Evolutionary conservation across 2,888 invertebrate genomes (phyloP), one percentile per base, ranked within the genome.

Genomic region (Synergus laeviventris): DNA sequence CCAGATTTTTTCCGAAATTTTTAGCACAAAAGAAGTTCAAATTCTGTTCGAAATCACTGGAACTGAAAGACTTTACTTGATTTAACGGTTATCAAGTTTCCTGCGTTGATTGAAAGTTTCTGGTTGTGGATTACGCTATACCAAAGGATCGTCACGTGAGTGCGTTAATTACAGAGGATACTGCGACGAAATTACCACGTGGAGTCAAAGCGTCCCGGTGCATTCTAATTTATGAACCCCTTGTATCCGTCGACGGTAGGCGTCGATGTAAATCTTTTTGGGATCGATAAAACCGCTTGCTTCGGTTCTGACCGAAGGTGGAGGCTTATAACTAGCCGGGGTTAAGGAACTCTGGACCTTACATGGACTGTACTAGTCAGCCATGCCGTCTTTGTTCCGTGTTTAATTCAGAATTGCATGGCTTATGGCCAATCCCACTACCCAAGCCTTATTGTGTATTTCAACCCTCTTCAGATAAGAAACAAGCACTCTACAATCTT

Each of bases 281-380:
- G 81, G 89, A 89, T 89, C 89, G 88, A 89, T 89, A 89, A 84
- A 82, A 80, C 80, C 75, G 81, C 79, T 83, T 78, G 78, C 81
- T 82, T 84, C 83, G 84, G 81, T 84, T 83, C 81, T 79, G 76
- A 77, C 78, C 82, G 78, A 85, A 85, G 85, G 85, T 82, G 81
- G 85, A 83, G 85, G 84, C 85, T 87, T 87, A 84, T 83, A 86
- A 82, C 83, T 83, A 81, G 79, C 80, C 79, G 84, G 84, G 89
- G 89, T 89, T 84, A 89, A 89, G 84, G 86, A 89, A 87, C 89
- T 86, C 86, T 81, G 83, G 81, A 82, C 81, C 83, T 83, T 81
- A 80, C 12, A 70, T 70, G 70, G 49, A 54, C 70, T 70, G 49
- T 36, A 70, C 81, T 76, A 74, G 62, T 79, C 31, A 66, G 45